phyloP scores from a whole-genome alignment of 2,113 vertebrate genomes.

The Pholis gunnellus region DNA sequence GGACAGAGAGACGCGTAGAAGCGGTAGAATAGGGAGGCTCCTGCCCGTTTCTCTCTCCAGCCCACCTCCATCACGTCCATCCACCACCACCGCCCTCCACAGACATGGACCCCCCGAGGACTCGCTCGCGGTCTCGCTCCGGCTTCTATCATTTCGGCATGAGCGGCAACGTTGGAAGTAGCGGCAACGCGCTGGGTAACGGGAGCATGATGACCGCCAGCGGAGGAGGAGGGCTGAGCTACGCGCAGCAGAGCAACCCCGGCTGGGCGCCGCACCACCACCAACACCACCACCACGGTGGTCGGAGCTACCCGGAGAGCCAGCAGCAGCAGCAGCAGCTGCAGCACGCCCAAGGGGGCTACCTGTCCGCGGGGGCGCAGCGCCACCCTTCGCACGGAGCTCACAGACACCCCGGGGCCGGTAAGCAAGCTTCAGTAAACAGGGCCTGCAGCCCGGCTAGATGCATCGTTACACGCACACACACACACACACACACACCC shows the following conservation, averaged over 20 bases:
- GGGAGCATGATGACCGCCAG: conserved; percentile 73
- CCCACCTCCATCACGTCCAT: conserved; percentile 63
- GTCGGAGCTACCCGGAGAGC: conserved; percentile 81
- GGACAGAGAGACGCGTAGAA: conserved; percentile 42
- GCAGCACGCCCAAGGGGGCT: conserved; percentile 72
- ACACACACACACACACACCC: too few relatives aligned
- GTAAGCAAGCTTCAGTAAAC: conserved; percentile 68
- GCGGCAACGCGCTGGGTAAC: conserved; percentile 73
- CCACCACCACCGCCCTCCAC: conserved; percentile 73
- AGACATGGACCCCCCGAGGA: conserved; percentile 86
- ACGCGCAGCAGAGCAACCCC: conserved; percentile 79
- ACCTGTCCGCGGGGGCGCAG: conserved; percentile 79
- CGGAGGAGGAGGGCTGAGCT: conserved; percentile 71
- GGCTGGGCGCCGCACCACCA: conserved; percentile 73
- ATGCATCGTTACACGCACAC: conserved; percentile 48
- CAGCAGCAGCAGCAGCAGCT: conserved; percentile 71
- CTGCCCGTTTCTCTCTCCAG: conserved; percentile 43
- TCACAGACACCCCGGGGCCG: conserved; percentile 82
- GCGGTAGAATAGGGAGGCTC: conserved; percentile 55
- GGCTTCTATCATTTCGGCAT: conserved; percentile 85
- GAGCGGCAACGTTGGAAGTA: conserved; percentile 71
- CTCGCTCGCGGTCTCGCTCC: conserved; percentile 85
- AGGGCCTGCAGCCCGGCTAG: conserved; percentile 53
- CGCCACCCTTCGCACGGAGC: conserved; percentile 79
- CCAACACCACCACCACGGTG: conserved; percentile 62